phyloP scores from a whole-genome alignment of 2,797 vertebrate genomes.

The Saxicola maurus region DNA sequence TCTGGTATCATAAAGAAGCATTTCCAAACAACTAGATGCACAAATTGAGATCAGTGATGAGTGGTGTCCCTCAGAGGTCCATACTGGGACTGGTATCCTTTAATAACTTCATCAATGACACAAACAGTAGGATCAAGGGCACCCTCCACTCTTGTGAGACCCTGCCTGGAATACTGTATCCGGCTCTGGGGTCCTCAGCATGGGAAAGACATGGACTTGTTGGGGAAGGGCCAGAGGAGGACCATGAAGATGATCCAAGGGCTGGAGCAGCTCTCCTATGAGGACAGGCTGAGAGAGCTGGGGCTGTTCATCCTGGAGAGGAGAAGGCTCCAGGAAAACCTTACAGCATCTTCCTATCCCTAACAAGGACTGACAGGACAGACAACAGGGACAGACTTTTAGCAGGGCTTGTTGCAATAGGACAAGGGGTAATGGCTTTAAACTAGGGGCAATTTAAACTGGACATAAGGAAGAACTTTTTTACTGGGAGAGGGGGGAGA shows the following conservation, averaged over 20 bases:
- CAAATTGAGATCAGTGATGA: not conserved
- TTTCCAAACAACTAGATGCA: not conserved
- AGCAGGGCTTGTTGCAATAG: not conserved
- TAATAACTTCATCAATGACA: not conserved
- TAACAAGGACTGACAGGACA: fast-evolving
- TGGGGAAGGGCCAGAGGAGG: no score
- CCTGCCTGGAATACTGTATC: no score
- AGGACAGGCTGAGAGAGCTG: not conserved
- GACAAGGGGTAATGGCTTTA: not conserved
- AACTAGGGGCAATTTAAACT: not conserved
- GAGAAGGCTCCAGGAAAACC: not conserved
- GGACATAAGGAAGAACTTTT: not conserved
- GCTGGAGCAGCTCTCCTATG: not conserved
- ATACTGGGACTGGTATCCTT: not conserved
- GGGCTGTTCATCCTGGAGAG: not conserved
- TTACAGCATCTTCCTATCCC: not conserved
- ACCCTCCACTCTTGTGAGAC: not conserved
- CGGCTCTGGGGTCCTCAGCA: no score
- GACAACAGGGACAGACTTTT: not conserved
- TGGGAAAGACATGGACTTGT: no score
- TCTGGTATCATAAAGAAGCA: not conserved
- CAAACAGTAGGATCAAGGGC: not conserved
- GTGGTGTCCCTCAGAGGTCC: not conserved
- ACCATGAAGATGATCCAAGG: no score
- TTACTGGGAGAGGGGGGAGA: not conserved